Evolutionary conservation across 2,797 vertebrate species (phyloP), one percentile per base, ranked within the genome.

Genomic region (Myiotriccus ornatus): DNA sequence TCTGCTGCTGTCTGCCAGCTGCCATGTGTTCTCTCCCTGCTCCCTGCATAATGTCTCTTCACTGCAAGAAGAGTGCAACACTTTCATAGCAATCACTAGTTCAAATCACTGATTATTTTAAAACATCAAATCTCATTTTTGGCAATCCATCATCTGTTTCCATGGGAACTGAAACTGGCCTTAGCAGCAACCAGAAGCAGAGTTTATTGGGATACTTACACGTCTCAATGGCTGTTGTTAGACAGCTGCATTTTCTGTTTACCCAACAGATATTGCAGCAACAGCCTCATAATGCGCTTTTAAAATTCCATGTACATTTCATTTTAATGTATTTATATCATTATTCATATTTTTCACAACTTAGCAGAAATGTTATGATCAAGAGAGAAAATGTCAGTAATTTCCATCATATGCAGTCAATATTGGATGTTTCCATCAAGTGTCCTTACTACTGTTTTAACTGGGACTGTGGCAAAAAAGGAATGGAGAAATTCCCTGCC

Each of bases 31-130:
- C 69, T 44, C 67, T 83, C 56, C 67, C 60, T 50, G 24, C 89
- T 94, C 75, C 35, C 63, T 75, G 84, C 79, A 74, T 34, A 93
- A 88, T 65, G 46, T 76, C 87, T 74, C 68, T 81, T 84, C 34
- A 3, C 50, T 86, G 90, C 81, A 93, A 89, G 77, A 55, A 57
- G 67, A 55, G 71, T 86, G 59, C 76, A 69, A 80, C 77, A 83
- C 92, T 94, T 93, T 90, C 49, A 18, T 77, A 80, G 87, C 88
- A 94, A 94, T 93, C 69, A 69, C 91, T 47, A 35, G 86, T 89
- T 97, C 60, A 95, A 96, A 95, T 96, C 87, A 93, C 91, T 97
- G 74, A 85, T 96, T 95, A 89, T 96, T 96, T 96, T 95, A 96
- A 96, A 96, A 88, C 87, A 94, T 92, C 84, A 94, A 89, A 68